These are phyloP conservation scores for Podocnemis expansa DNA, from an alignment of 2,113 vertebrate species.

Conservation along the genomic window DNA sequence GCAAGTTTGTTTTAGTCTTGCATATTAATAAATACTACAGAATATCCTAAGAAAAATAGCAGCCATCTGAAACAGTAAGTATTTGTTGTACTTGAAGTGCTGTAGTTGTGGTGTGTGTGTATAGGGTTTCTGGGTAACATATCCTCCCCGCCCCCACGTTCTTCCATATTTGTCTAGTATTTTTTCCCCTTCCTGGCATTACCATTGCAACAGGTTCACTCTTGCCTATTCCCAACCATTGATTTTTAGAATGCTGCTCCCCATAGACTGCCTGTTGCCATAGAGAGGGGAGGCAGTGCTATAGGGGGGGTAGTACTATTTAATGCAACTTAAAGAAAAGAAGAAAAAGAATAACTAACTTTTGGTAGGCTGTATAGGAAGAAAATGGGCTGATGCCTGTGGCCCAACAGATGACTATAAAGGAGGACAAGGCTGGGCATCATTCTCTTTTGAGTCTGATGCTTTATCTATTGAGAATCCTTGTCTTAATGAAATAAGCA, in stretches of 20 bases:
- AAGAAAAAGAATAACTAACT: not conserved
- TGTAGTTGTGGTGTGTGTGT: not conserved
- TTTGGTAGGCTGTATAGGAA: not conserved
- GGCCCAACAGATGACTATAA: not conserved
- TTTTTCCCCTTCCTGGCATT: not conserved
- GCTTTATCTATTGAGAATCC: rapidly evolving
- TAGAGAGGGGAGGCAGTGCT: not conserved
- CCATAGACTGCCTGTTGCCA: not conserved
- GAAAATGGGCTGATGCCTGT: not conserved
- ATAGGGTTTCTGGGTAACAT: not conserved
- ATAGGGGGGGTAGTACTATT: not conserved
- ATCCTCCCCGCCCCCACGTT: not conserved
- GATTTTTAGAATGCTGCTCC: not conserved
- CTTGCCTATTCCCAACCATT: not conserved
- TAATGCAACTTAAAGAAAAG: not conserved
- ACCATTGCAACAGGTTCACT: not conserved
- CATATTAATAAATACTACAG: not conserved
- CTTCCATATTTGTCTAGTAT: not conserved
- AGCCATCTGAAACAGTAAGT: not conserved
- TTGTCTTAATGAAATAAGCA: not conserved
- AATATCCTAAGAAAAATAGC: not conserved
- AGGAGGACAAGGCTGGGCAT: not conserved
- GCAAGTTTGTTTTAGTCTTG: not conserved
- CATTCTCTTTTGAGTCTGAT: not conserved
- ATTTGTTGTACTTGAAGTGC: not conserved